Conservation (phyloP, 2,888 invertebrate species). For the Lacanobia oleracea region DNA sequence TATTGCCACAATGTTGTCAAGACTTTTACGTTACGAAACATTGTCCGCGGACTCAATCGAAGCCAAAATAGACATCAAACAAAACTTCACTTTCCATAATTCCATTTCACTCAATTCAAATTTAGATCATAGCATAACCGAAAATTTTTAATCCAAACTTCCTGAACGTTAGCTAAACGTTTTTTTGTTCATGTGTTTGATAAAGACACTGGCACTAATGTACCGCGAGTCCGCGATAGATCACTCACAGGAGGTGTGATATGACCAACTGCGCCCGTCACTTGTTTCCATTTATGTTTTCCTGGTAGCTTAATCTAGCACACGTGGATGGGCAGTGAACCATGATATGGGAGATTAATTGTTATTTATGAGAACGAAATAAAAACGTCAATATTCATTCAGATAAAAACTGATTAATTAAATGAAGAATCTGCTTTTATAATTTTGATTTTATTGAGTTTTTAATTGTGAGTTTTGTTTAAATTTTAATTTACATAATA, state of each 20-base stretch:
- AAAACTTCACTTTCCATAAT: constrained; percentile 3
- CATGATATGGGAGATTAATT: constrained; percentile 4
- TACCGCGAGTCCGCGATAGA: constrained; percentile 13
- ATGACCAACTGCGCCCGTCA: constrained; percentile 4
- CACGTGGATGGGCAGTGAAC: neutral
- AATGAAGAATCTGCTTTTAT: no score
- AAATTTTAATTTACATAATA: no score
- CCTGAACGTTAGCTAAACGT: constrained; percentile 20
- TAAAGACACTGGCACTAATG: constrained; percentile 55
- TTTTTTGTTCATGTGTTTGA: constrained; percentile 53
- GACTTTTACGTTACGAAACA: neutral
- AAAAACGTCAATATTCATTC: neutral
- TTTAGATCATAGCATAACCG: constrained; percentile 24
- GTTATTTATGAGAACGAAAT: neutral
- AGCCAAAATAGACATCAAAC: neutral
- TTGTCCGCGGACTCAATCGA: neutral
- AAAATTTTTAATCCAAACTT: constrained; percentile 26
- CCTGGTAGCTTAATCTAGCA: constrained; percentile 9
- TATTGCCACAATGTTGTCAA: neutral
- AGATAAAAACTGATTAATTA: neutral
- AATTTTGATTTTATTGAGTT: no score
- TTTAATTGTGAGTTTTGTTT: no score
- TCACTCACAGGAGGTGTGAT: neutral
- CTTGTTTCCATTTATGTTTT: constrained; percentile 29
- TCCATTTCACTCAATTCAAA: constrained; percentile 17